Evolutionary conservation across 2,113 vertebrate genomes (phyloP).

Genomic region (Gallinago jamesoni): DNA sequence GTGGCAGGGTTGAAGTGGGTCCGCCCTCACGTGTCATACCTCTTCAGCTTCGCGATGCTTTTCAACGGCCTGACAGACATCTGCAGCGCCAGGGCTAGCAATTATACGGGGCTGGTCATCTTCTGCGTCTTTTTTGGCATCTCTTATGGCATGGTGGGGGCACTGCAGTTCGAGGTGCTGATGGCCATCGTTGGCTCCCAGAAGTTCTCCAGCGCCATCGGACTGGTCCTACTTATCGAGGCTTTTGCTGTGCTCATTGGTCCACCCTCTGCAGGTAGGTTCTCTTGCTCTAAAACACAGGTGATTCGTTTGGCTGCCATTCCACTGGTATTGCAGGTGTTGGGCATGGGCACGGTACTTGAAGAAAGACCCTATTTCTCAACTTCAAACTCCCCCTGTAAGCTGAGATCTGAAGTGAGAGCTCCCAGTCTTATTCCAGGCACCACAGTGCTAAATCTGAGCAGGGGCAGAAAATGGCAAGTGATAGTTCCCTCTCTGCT

Average conservation of each 20-base stretch:
- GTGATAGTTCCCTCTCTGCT: neutral
- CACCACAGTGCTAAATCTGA: neutral
- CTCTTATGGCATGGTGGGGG: constrained; percentile 82
- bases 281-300: neutral
- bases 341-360: rapidly evolving
- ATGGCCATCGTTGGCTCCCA: constrained; percentile 78
- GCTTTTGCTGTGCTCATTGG: constrained; percentile 79
- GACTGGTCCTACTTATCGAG: constrained; percentile 78
- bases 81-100: constrained; percentile 72
- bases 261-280: constrained; percentile 79
- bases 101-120: constrained; percentile 71
- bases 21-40: constrained; percentile 70
- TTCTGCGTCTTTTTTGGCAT: constrained; percentile 83
- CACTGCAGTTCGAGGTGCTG: constrained; percentile 82
- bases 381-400: neutral
- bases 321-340: too few species aligned
- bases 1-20: constrained; percentile 76
- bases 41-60: constrained; percentile 80
- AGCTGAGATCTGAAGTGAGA: neutral
- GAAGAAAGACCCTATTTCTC: neutral
- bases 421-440: neutral
- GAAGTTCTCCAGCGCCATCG: constrained; percentile 80
- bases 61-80: constrained; percentile 81
- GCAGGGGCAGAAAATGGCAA: neutral
- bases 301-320: rapidly evolving